Base-by-base conservation (phyloP, 1,140 invertebrate species). In the honey bee (Apis mellifera) region DNA sequence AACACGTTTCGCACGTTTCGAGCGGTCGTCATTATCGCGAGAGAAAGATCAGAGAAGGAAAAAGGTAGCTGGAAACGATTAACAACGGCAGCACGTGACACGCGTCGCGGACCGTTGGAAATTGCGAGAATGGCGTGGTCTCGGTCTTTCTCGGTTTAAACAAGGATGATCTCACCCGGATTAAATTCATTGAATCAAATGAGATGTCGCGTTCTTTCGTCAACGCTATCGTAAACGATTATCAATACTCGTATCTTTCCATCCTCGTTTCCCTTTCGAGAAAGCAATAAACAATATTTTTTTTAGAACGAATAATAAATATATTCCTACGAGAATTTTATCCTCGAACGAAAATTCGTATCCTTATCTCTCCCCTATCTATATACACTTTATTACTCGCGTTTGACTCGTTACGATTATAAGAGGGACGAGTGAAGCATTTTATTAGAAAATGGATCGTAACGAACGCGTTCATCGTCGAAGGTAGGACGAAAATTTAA, bases 101-200 rank as follows among this genome's bases (percentile, higher is more conserved):
- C n/a, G 17, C 13, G n/a, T 21, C 17, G 26, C 17, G 48, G 8
- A 26, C 26, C 50, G 55, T 60, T 32, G 23, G 54, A 78, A 79
- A 79, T 72, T 79, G 15, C 59, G 23, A 62, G n/a, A 72, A 17
- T 48, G 59, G 7, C 11, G 21, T 21, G 72, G 32, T 52, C 32
- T 15, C 42, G 5, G 55, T 66, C 54, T 65, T 57, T 80, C 50
- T 11, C 23, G 32, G 32, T 73, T 26, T 26, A 12, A 19, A 3
- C 55, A 17, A 32, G 65, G 83, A 84, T 84, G 83, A 84, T 80
- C 83, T 84, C 83, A 84, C 65, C n/a, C 78, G 78, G 75, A 81
- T 84, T 84, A 84, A 81, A 84, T 80, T 65, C 78, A 71, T 84
- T 84, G 65, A 71, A 55, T 75, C 71, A 42, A 7, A 19, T 15